Base-by-base conservation (phyloP, 1,140 invertebrate genomes). In the Manduca sexta region DNA sequence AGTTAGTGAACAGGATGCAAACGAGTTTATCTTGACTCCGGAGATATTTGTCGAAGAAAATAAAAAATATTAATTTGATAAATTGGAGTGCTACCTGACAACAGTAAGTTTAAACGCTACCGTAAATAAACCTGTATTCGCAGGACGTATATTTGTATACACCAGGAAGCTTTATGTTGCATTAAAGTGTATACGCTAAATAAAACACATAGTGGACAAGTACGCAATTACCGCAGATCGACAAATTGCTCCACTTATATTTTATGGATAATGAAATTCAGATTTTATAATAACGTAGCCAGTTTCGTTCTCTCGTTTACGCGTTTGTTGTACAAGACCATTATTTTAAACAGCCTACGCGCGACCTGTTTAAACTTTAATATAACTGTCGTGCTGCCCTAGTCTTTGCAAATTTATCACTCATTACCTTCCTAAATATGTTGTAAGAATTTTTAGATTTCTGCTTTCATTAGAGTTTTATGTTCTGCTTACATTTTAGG, bases 241-340 rank as follows among this genome's bases (percentile, higher is more conserved):
- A 64, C 56, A 60, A 64, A 64, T 64, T 60, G 53, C 42, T 51
- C 60, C 60, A 64, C 60, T 64, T 64, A 64, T 64, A 26, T 26
- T 26, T 68, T 64, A 64, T 65, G 54, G 56, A 59, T 68, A 68
- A 65, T 68, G 56, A 68, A 61, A 62, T 64, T 69, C 54, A 64
- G 56, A 68, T 68, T 61, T 61, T 62, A 65, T 65, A 69, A 69
- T 58, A 69, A 52, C 57, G 48, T 47, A 17, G 42, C 51, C 38
- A 43, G 53, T 57, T 62, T 64, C 50, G 50, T 49, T 43, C 45
- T 49, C 52, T 64, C 51, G 57, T 64, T 64, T 53, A 59, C 59
- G 55, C 48, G 50, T 64, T 59, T 64, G 58, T 64, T 49, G 17
- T 48, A 56, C 43, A 60, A 41, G 44, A 40, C 34, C 29, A 49